These are phyloP conservation scores for Bradypodion ventrale DNA, from an alignment of 2,797 vertebrate genomes.

Conservation along the genomic window DNA sequence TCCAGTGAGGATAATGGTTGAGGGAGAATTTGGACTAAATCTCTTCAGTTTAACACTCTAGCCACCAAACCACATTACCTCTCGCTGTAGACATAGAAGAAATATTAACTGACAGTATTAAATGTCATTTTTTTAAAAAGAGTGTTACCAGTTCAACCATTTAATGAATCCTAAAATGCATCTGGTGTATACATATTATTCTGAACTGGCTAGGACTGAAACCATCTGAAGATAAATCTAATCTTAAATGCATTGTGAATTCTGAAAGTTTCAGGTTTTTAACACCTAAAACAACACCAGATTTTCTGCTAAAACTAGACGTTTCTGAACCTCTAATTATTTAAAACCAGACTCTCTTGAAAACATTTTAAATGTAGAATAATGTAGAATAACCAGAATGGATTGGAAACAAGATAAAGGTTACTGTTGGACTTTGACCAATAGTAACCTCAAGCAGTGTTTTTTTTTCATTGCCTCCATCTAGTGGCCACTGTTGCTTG, in stretches of 20 bases:
- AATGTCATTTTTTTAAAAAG: not conserved
- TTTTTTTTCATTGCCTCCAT: conserved; percentile 63
- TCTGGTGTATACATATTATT: not conserved
- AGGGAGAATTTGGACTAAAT: not conserved
- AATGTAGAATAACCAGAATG: not conserved
- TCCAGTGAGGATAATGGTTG: not conserved
- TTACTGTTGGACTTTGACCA: conserved; percentile 80
- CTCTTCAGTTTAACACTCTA: not conserved
- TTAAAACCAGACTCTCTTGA: conserved; percentile 20
- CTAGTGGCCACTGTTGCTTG: conserved; percentile 58
- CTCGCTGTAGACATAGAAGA: not conserved
- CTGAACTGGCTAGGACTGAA: not conserved
- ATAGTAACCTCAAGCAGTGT: conserved; percentile 74
- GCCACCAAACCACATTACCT: not conserved
- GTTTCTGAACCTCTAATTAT: not conserved
- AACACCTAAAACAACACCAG: not conserved
- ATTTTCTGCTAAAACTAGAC: conserved; percentile 3
- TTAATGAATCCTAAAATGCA: not conserved
- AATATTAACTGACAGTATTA: not conserved
- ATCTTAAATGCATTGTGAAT: not conserved
- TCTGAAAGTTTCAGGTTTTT: not conserved
- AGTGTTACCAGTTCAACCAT: not conserved
- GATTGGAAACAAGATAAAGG: conserved; percentile 56
- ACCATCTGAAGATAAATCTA: not conserved
- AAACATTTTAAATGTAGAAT: conserved; percentile 15